Conservation (phyloP, 2,113 vertebrate species). For the Holacanthus passer region DNA sequence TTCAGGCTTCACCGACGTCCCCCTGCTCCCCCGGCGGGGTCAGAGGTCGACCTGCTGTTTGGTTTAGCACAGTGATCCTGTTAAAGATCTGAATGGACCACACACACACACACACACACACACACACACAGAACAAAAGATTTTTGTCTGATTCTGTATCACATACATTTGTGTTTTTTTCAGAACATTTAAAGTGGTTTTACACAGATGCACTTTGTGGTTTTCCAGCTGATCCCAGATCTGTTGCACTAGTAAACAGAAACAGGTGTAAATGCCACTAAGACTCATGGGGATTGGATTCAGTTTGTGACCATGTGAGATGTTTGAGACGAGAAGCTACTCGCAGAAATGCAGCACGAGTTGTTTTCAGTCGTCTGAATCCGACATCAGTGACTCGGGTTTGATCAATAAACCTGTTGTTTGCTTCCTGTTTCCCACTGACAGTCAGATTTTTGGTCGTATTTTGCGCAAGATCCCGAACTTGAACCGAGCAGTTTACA, state of each 20-base stretch:
- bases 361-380: too few species aligned
- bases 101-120: constrained; percentile 60
- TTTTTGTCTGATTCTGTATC: not conserved
- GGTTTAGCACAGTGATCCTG: constrained; percentile 83
- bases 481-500: too few species aligned
- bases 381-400: too few species aligned
- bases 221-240: not conserved
- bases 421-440: too few species aligned
- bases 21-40: constrained; percentile 60
- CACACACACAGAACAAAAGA: not conserved
- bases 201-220: not conserved
- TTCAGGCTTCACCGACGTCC: not conserved
- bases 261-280: not conserved
- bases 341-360: too few species aligned
- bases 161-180: not conserved
- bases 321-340: too few species aligned
- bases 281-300: too few species aligned
- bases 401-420: too few species aligned
- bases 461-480: too few species aligned
- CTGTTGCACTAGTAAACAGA: not conserved
- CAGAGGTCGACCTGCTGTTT: constrained; percentile 83
- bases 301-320: too few species aligned
- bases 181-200: not conserved
- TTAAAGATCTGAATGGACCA: constrained; percentile 81
- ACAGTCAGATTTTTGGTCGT: too few species aligned